Evolutionary conservation across 2,888 invertebrate species (phyloP).

Genomic region (Mamestra brassicae): DNA sequence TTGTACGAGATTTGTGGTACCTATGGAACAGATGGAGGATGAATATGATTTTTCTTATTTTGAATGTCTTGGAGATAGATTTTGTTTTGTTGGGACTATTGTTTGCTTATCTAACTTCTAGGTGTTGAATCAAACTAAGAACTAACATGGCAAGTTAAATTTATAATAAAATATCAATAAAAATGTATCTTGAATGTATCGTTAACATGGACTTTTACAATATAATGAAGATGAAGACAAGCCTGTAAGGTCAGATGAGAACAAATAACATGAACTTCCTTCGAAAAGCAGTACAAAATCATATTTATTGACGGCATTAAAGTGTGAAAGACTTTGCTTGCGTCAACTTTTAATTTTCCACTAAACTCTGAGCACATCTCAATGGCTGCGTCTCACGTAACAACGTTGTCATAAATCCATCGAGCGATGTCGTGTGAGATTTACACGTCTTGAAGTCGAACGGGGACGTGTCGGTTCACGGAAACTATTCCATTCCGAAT

Average conservation of each 20-base stretch:
- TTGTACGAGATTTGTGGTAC: too few species aligned
- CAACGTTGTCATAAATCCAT: slow-evolving; percentile 20
- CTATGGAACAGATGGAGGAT: too few species aligned
- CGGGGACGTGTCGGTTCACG: slow-evolving; percentile 6
- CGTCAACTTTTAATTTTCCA: background rate
- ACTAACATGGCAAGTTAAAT: too few species aligned
- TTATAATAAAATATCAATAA: too few species aligned
- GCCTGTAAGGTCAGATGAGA: background rate
- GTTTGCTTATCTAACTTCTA: too few species aligned
- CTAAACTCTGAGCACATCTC: background rate
- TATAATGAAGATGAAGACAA: background rate
- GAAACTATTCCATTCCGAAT: slow-evolving; percentile 25
- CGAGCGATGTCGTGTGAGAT: slow-evolving; percentile 19
- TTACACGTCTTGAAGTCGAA: slow-evolving; percentile 16
- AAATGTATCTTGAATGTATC: too few species aligned
- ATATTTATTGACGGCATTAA: too few species aligned
- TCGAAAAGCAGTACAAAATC: too few species aligned
- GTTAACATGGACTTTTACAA: background rate
- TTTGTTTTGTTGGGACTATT: too few species aligned
- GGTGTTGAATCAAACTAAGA: too few species aligned
- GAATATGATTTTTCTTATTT: too few species aligned
- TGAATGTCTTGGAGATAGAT: too few species aligned
- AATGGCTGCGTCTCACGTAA: background rate
- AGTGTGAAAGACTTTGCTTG: background rate
- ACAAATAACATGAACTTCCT: background rate